Evolutionary conservation across 2,113 vertebrate genomes (phyloP).

Genomic region (Oryzias javanicus): DNA sequence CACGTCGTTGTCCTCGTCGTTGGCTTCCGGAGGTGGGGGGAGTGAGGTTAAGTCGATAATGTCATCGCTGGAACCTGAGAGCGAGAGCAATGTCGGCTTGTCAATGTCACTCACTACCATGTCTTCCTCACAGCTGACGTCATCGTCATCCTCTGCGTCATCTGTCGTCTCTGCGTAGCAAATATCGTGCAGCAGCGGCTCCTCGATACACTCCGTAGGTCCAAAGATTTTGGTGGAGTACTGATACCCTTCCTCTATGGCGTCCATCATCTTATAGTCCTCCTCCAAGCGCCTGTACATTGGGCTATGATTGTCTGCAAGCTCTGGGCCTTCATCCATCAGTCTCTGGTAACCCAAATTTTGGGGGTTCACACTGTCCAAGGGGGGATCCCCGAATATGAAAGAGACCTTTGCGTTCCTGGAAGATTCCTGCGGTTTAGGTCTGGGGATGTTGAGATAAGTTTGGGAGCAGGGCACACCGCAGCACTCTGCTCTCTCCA

Average conservation of each 20-base stretch:
- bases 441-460: slow-evolving; percentile 82
- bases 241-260: slow-evolving; percentile 86
- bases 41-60: slow-evolving; percentile 98
- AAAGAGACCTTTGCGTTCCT: slow-evolving; percentile 96
- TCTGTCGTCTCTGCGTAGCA: slow-evolving; percentile 96
- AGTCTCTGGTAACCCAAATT: slow-evolving; percentile 93
- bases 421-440: slow-evolving; percentile 87
- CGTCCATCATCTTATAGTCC: slow-evolving; percentile 87
- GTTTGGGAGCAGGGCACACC: slow-evolving; percentile 77
- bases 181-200: slow-evolving; percentile 93
- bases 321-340: slow-evolving; percentile 89
- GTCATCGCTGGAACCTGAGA: slow-evolving; percentile 95
- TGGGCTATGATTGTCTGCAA: slow-evolving; percentile 82
- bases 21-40: slow-evolving; percentile 95
- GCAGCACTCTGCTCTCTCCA: slow-evolving; percentile 79
- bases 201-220: slow-evolving; percentile 87
- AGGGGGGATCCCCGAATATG: slow-evolving; percentile 91
- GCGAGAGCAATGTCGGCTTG: slow-evolving; percentile 85
- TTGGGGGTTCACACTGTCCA: slow-evolving; percentile 86
- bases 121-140: slow-evolving; percentile 97
- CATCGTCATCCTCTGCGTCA: slow-evolving; percentile 94
- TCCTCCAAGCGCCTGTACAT: slow-evolving; percentile 86
- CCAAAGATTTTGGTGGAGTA: slow-evolving; percentile 91
- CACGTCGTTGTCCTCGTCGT: slow-evolving; percentile 90
- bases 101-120: slow-evolving; percentile 85